Conservation (phyloP, 1,140 invertebrate genomes). For the Euura saliciscinereae region DNA sequence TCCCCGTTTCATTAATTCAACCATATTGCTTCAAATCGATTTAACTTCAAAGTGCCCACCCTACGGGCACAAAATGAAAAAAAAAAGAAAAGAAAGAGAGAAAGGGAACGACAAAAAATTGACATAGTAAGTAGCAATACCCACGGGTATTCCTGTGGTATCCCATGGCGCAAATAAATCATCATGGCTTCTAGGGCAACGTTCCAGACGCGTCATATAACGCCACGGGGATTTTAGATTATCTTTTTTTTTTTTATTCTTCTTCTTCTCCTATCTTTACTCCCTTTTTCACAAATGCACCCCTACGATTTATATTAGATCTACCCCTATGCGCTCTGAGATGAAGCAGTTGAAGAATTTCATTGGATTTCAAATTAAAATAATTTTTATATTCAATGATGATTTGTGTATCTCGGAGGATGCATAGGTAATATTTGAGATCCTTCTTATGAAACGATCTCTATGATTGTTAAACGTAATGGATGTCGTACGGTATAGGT, state of each 20-base stretch:
- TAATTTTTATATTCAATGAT: no score
- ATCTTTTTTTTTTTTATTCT: neutral
- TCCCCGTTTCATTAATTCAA: constrained; percentile 29
- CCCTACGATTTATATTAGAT: neutral
- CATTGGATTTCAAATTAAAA: no score
- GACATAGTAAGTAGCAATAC: neutral
- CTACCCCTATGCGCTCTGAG: neutral
- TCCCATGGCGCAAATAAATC: constrained; percentile 41
- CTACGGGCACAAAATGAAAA: neutral
- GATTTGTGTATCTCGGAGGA: no score
- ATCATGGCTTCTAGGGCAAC: constrained; percentile 18
- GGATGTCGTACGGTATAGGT: constrained; percentile 14
- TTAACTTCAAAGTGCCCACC: constrained; percentile 42
- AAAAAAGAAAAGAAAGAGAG: constrained; percentile 21
- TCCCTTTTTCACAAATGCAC: neutral
- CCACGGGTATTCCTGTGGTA: constrained; percentile 17
- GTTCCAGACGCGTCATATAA: neutral
- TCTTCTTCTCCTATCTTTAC: neutral
- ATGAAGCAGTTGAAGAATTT: no score
- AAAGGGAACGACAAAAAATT: neutral
- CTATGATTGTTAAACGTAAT: neutral
- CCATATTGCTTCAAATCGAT: constrained; percentile 43
- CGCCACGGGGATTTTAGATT: neutral
- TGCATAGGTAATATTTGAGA: no score
- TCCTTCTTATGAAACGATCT: no score